Percentiles rank a stretch among this genome's conserved stretches.
Evolutionary conservation across 2,888 invertebrate genomes (phyloP).

Genomic region (Euphydryas editha): DNA sequence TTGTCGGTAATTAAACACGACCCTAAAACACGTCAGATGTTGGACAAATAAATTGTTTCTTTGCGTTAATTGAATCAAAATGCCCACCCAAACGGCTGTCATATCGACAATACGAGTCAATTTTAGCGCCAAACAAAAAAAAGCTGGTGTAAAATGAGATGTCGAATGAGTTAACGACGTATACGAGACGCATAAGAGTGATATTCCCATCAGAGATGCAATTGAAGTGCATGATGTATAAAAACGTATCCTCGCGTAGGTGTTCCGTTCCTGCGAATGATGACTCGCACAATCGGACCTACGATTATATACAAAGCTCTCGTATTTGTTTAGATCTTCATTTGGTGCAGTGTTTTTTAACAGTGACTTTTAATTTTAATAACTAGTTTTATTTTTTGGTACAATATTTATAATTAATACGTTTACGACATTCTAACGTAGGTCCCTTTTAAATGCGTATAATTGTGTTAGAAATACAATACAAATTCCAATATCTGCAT

Average conservation of each 20-base stretch:
- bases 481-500: too few species aligned
- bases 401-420: conserved; percentile 13
- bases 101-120: conserved; percentile 71
- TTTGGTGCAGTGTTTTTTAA: conserved; percentile 68
- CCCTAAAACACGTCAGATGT: not conserved
- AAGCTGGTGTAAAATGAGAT: conserved; percentile 10
- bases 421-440: not conserved
- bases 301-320: conserved; percentile 80
- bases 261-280: conserved; percentile 77
- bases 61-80: conserved; percentile 46
- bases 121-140: conserved; percentile 68
- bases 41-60: conserved; percentile 16
- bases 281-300: conserved; percentile 66
- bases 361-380: conserved; percentile 46
- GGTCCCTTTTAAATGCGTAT: not conserved
- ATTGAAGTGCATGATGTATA: conserved; percentile 41
- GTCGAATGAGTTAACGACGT: conserved; percentile 20
- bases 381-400: conserved; percentile 34
- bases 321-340: conserved; percentile 81
- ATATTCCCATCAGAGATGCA: conserved; percentile 37
- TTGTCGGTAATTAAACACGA: not conserved
- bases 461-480: too few species aligned
- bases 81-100: conserved; percentile 76
- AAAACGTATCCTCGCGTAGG: conserved; percentile 63
- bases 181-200: conserved; percentile 37